Percentiles rank a stretch among this genome's conserved stretches.
Conservation (phyloP, 2,797 vertebrate genomes). For the Rhyacichthys aspro region DNA sequence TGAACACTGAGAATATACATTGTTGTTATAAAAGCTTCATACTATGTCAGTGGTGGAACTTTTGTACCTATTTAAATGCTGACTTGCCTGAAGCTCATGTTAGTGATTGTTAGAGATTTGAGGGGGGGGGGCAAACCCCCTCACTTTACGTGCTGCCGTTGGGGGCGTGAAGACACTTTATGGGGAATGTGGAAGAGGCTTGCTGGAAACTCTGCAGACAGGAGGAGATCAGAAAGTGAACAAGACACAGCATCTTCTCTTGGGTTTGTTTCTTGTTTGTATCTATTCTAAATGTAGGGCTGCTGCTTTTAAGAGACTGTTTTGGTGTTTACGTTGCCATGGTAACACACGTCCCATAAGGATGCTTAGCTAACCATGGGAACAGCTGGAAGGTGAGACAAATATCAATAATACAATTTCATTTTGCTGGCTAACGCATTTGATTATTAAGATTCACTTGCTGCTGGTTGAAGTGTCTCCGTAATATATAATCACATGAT, state of each 20-base stretch:
- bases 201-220: conserved; percentile 23
- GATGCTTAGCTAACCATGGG: conserved; percentile 77
- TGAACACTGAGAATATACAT: conserved; percentile 47
- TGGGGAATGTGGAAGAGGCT: conserved; percentile 27
- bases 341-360: conserved; percentile 54
- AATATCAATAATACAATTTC: conserved; percentile 1
- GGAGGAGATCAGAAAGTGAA: conserved; percentile 23
- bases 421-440: neutral
- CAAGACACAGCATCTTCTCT: conserved; percentile 16
- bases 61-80: conserved; percentile 67
- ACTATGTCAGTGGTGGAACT: conserved; percentile 48
- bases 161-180: conserved; percentile 49
- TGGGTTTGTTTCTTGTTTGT: conserved; percentile 25
- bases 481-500: no score
- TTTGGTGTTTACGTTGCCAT: conserved; percentile 40
- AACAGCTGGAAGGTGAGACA: conserved; percentile 81
- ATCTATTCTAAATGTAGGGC: conserved; percentile 16
- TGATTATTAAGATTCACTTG: neutral
- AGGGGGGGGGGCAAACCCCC: conserved; percentile 41
- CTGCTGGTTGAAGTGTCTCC: neutral
- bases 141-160: conserved; percentile 23
- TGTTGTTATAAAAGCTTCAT: conserved; percentile 57
- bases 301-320: conserved; percentile 36
- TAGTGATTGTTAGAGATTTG: conserved; percentile 43
- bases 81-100: conserved; percentile 48